Conservation (phyloP, 2,113 vertebrate genomes). For the Ptychochromis oligacanthus region DNA sequence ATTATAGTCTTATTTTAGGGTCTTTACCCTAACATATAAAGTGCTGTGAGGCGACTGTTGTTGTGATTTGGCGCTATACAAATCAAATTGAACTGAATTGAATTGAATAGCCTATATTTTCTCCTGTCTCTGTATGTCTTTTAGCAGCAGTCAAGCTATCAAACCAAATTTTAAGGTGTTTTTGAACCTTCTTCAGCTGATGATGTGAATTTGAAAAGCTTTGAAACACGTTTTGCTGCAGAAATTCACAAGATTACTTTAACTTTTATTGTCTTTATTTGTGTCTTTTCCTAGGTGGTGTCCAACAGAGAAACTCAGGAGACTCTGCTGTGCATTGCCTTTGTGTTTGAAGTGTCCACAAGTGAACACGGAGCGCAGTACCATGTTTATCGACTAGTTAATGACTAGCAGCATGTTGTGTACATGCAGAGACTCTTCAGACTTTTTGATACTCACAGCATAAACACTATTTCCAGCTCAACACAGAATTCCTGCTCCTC, state of each 20-base stretch:
- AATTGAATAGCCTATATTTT: no score
- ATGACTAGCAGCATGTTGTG: constrained; percentile 84
- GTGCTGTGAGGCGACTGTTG: no score
- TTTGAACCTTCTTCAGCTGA: neutral
- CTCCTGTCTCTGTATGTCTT: no score
- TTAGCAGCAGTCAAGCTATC: no score
- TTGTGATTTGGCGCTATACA: no score
- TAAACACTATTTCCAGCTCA: constrained; percentile 65
- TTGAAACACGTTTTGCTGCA: neutral
- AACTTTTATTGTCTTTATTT: neutral
- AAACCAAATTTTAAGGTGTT: neutral
- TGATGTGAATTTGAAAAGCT: neutral
- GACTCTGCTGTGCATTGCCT: constrained; percentile 94
- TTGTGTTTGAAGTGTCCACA: constrained; percentile 95
- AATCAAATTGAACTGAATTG: no score
- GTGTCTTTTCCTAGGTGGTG: constrained; percentile 83
- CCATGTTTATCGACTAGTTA: constrained; percentile 94
- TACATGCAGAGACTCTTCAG: constrained; percentile 62
- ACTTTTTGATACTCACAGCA: constrained; percentile 37
- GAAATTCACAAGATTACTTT: accelerated
- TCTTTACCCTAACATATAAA: no score
- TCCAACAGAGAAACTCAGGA: constrained; percentile 97
- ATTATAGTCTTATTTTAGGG: no score
- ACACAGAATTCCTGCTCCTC: constrained; percentile 31
- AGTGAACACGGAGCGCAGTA: constrained; percentile 95